A percentile compares a stretch with the other conserved stretches of the same genome.
These are phyloP conservation scores for Pocillopora meandrina DNA, from an alignment of 92 coral and sea anemone species.

Conservation along the genomic window DNA sequence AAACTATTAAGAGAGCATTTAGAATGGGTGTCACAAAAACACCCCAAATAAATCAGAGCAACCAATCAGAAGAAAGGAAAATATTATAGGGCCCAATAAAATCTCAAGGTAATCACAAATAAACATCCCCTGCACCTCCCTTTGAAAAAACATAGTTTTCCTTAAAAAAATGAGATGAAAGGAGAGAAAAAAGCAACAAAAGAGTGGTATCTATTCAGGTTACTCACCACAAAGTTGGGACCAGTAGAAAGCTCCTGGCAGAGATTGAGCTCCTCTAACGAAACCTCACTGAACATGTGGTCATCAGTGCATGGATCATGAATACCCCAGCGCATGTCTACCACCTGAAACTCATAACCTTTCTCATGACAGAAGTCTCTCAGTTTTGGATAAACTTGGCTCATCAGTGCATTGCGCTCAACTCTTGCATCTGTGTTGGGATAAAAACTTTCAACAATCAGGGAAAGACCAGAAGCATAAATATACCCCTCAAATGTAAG, in stretches of 20 bases:
- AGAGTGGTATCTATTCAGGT: neutral
- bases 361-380: slow-evolving; percentile 72
- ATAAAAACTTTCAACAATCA: neutral
- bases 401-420: slow-evolving; percentile 78
- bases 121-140: too few relatives aligned
- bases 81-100: too few relatives aligned
- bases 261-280: slow-evolving; percentile 70
- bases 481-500: too few relatives aligned
- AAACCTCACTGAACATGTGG: slow-evolving; percentile 84
- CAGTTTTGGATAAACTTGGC: slow-evolving; percentile 80
- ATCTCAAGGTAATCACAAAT: too few relatives aligned
- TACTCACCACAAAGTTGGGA: slow-evolving; percentile 93
- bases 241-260: slow-evolving; percentile 91
- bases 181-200: neutral
- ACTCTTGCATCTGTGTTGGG: slow-evolving; percentile 69
- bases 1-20: too few relatives aligned
- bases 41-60: too few relatives aligned
- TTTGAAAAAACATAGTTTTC: too few relatives aligned
- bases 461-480: too few relatives aligned
- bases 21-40: too few relatives aligned
- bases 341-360: slow-evolving; percentile 88
- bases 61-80: too few relatives aligned
- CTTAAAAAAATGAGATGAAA: neutral
- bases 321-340: slow-evolving; percentile 99
- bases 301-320: slow-evolving; percentile 90